Conservation (phyloP, 2,113 vertebrate species). For the Triplophysa tibetana region DNA sequence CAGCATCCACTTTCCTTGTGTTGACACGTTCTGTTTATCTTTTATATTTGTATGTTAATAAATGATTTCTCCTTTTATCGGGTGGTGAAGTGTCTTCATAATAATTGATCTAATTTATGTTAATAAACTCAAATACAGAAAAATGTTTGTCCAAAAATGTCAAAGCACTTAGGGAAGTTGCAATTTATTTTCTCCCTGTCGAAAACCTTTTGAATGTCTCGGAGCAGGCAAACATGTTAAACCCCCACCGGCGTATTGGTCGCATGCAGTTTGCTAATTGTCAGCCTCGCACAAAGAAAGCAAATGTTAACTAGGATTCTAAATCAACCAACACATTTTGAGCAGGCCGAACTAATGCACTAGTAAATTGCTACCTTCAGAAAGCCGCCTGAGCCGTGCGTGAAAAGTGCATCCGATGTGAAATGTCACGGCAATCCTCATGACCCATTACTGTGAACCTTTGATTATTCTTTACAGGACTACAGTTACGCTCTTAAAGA, state of each 20-base stretch:
- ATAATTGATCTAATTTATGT: too few relatives aligned
- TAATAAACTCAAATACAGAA: not conserved
- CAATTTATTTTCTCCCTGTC: conserved; percentile 11
- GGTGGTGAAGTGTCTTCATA: too few relatives aligned
- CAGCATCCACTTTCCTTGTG: not conserved
- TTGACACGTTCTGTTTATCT: conserved; percentile 7
- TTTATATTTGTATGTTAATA: not conserved
- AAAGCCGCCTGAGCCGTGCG: not conserved
- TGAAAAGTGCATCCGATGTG: conserved; percentile 30
- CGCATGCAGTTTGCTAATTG: conserved; percentile 44
- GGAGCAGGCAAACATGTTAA: not conserved
- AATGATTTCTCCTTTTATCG: not conserved
- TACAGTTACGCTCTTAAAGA: conserved; percentile 7
- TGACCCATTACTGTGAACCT: conserved; percentile 31
- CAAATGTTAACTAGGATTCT: conserved; percentile 5
- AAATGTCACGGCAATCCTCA: conserved; percentile 30
- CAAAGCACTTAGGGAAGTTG: conserved; percentile 45
- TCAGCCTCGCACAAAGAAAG: not conserved
- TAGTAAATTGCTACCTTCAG: conserved; percentile 44
- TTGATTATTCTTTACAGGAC: conserved; percentile 27
- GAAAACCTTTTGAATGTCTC: not conserved
- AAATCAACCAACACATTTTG: conserved; percentile 22
- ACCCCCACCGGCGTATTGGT: not conserved
- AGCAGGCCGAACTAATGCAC: conserved; percentile 12
- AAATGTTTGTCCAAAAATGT: conserved; percentile 8